Evolutionary conservation across 2,888 invertebrate genomes (phyloP), one percentile per base, ranked within the genome.

Genomic region (Xanthia icteritia): DNA sequence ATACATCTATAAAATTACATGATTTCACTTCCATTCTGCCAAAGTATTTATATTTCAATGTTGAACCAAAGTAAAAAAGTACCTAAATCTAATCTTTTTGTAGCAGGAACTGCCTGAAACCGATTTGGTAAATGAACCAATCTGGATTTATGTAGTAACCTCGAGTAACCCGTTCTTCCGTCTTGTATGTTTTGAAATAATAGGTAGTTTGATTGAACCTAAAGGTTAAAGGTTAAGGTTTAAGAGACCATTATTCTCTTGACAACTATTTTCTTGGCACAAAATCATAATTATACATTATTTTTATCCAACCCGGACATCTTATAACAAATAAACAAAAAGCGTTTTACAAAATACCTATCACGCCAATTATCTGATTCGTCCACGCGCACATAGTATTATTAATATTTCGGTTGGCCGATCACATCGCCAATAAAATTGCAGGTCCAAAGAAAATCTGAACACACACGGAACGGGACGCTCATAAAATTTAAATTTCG

Each of bases 401-500:
- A 74, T 61, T 70, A 76, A 83, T 72, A 76, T 83, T 71, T 73
- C 31, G 63, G n/a, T 65, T 69, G 54, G 31, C 42, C 20, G 51
- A 63, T 70, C 64, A 75, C 64, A 56, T 71, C 17, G 15, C n/a
- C 79, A 79, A 79, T 79, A 79, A 86, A 84, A 72, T 68, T 72
- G 36, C 31, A 20, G 45, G 2, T 73, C 54, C 45, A 61, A 76
- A 79, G 84, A 83, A 76, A 71, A 9, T 45, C 67, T 27, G 64
- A 86, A 71, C 71, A 60, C 75, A 72, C 68, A 65, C 58, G 42
- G 48, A 67, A 42, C 68, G 17, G 58, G 42, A 71, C 48, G 76
- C 70, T 72, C 78, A 85, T 87, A 87, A 87, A 88, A 87, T 87
- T 88, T 87, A 87, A 85, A 88, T 88, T 86, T 85, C 64, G 31